Evolutionary conservation across 2,113 vertebrate species (phyloP).

Genomic region (Pteronura brasiliensis): DNA sequence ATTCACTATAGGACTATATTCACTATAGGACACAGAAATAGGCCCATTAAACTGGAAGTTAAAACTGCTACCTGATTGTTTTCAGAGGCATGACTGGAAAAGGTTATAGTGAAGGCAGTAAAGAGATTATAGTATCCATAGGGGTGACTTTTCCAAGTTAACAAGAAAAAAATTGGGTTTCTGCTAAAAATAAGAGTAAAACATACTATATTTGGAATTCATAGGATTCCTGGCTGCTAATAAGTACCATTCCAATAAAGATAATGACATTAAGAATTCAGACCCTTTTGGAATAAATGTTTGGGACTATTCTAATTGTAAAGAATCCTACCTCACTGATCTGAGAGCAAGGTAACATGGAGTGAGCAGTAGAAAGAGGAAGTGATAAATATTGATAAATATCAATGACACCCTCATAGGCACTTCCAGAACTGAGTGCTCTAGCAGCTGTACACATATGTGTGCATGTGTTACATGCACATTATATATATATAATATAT

Average conservation of each 20-base stretch:
- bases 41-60: background rate
- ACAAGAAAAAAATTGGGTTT: background rate
- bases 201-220: background rate
- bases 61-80: background rate
- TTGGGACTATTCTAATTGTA: background rate
- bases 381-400: background rate
- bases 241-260: background rate
- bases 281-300: background rate
- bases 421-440: background rate
- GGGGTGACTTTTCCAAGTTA: background rate
- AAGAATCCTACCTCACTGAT: background rate
- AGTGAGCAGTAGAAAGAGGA: background rate
- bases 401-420: background rate
- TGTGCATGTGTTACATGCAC: background rate
- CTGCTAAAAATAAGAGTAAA: background rate
- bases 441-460: background rate
- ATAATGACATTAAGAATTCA: background rate
- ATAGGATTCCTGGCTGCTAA: background rate
- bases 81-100: background rate
- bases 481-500: background rate
- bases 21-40: background rate
- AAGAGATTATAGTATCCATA: background rate
- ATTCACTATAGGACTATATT: background rate
- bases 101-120: background rate
- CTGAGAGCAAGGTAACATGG: background rate